Evolutionary conservation across 2,888 invertebrate genomes (phyloP).

Genomic region (Altica lythri): DNA sequence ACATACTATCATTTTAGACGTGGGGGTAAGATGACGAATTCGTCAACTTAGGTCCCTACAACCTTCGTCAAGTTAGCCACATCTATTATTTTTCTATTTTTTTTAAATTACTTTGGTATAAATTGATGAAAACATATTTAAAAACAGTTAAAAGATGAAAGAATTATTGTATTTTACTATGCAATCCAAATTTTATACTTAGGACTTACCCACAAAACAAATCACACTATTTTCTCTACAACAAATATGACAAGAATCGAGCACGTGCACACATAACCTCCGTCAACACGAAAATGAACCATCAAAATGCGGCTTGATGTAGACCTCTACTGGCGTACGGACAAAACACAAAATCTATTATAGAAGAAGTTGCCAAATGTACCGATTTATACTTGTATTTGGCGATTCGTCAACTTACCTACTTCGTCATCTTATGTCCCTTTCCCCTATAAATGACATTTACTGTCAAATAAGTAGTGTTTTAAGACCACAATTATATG

Average conservation of each 20-base stretch:
- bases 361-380: slow-evolving; percentile 4
- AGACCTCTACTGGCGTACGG: slow-evolving; percentile 4
- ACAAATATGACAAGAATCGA: slow-evolving; percentile 1
- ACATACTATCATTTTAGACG: slow-evolving; percentile 11
- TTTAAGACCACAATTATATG: no score
- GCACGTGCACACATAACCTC: slow-evolving; percentile 9
- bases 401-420: slow-evolving; percentile 12
- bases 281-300: slow-evolving; percentile 5
- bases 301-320: slow-evolving; percentile 5
- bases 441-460: no score
- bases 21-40: slow-evolving; percentile 12
- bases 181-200: no score
- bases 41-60: slow-evolving; percentile 2
- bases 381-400: slow-evolving; percentile 10
- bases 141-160: not conserved
- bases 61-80: slow-evolving; percentile 7
- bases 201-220: no score
- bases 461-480: no score
- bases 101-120: slow-evolving; percentile 8
- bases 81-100: slow-evolving; percentile 5
- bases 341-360: slow-evolving; percentile 8
- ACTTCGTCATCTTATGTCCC: slow-evolving; percentile 7
- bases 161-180: not conserved
- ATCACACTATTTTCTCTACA: no score
- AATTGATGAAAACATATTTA: not conserved